Base-by-base conservation (phyloP, 2,888 invertebrate genomes). In the Diarsia brunnea region DNA sequence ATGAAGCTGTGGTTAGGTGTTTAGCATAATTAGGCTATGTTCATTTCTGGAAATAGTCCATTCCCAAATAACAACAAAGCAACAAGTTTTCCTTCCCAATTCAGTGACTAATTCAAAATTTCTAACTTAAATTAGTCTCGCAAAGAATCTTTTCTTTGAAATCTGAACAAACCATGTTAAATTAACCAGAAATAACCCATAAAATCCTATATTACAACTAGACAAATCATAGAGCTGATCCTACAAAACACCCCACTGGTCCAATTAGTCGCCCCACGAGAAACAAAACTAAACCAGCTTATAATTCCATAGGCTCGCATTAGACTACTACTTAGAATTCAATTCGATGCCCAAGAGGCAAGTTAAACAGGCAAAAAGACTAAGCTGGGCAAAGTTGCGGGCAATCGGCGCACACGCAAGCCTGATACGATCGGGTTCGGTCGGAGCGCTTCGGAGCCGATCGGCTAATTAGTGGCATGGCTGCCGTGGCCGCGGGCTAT, bases 391-490 rank as follows among this genome's bases (percentile, higher is more conserved):
- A 63, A 75, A 75, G 66, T 79, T 80, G 79, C 63, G 55, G 63
- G 81, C 83, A 78, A 84, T 79, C 82, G 73, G 79, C 78, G 86
- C 85, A 77, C 91, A 90, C 90, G 89, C 90, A 88, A 84, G 58
- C 69, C 43, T 63, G 91, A 91, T 91, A 89, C 79, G 78, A 90
- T 90, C 91, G 74, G 65, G 79, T 73, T 70, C 66, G 69, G 69
- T 78, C 66, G 78, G 81, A 88, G 87, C 88, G 75, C 69, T 74
- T 68, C 78, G 70, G 67, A 58, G 63, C 67, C 73, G 79, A 79
- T 84, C 75, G 72, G 82, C 88, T 91, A 91, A 90, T 91, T 90
- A 90, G 85, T 81, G 63, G 82, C 83, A 61, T 66, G 73, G 76
- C 73, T 70, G 77, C 75, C 78, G 76, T 60, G 67, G 73, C 85